A percentile compares a stretch with the other conserved stretches of the same genome.
phyloP scores from a whole-genome alignment of 1,140 invertebrate species.

The Hycleus cichorii region DNA sequence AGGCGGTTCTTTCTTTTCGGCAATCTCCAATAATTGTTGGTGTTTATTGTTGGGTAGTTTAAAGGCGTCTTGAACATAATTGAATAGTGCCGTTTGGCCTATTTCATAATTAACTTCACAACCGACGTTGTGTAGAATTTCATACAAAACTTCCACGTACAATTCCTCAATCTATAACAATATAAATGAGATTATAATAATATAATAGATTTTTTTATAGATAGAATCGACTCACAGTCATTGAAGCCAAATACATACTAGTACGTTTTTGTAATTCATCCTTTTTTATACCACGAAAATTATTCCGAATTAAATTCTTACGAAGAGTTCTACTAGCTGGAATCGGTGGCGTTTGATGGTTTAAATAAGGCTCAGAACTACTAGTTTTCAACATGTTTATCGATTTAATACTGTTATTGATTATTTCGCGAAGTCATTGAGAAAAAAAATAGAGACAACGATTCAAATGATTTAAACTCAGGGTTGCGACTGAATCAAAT shows the following conservation, averaged over 20 bases:
- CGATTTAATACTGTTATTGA: too few relatives aligned
- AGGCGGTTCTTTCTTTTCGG: slow-evolving; percentile 74
- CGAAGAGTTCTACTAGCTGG: slow-evolving; percentile 6
- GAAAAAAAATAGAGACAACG: background rate
- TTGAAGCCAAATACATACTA: slow-evolving; percentile 58
- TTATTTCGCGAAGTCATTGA: background rate
- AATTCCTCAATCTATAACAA: slow-evolving; percentile 75
- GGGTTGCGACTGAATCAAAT: slow-evolving; percentile 18
- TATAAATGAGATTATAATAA: background rate
- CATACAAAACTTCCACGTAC: slow-evolving; percentile 86
- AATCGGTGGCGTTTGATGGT: slow-evolving; percentile 10
- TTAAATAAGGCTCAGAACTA: slow-evolving; percentile 24
- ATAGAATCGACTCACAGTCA: slow-evolving; percentile 57
- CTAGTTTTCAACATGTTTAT: slow-evolving; percentile 22
- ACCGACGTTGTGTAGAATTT: slow-evolving; percentile 86
- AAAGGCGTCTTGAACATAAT: slow-evolving; percentile 83
- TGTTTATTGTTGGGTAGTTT: slow-evolving; percentile 71
- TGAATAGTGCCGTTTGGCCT: slow-evolving; percentile 62
- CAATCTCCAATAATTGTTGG: slow-evolving; percentile 56
- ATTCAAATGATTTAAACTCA: background rate
- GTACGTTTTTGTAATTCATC: slow-evolving; percentile 63
- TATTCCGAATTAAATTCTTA: slow-evolving; percentile 42
- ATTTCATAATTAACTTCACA: slow-evolving; percentile 61
- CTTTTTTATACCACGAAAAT: slow-evolving; percentile 69
- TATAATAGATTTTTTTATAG: background rate